A percentile compares a stretch with the other conserved stretches of the same genome.
These are phyloP conservation scores for Biston stratarius DNA, from an alignment of 2,888 invertebrate genomes.

Conservation along the genomic window DNA sequence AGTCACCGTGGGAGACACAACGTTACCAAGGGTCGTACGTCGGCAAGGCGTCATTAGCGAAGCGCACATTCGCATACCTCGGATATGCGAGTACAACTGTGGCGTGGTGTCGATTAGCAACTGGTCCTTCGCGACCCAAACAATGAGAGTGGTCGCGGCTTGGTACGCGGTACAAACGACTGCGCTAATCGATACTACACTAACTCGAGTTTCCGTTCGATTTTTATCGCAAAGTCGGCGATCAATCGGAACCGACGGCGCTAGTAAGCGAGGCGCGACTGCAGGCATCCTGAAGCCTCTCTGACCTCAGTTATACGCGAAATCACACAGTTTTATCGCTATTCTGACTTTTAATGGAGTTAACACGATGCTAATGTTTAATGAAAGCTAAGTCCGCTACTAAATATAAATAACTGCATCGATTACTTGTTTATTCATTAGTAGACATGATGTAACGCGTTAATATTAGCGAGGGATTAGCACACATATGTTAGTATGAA, in stretches of 20 bases:
- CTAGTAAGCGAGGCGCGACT: constrained; percentile 57
- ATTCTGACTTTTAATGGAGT: constrained; percentile 49
- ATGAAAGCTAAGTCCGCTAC: constrained; percentile 55
- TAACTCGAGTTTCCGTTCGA: constrained; percentile 61
- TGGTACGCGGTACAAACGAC: constrained; percentile 75
- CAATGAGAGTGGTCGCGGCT: constrained; percentile 83
- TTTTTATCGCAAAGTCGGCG: constrained; percentile 59
- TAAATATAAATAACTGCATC: constrained; percentile 41
- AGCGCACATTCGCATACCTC: constrained; percentile 70
- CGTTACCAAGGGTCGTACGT: constrained; percentile 44
- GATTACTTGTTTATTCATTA: constrained; percentile 51
- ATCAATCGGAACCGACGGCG: constrained; percentile 50
- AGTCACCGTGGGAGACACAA: constrained; percentile 47
- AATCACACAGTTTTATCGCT: constrained; percentile 35
- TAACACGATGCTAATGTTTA: constrained; percentile 50
- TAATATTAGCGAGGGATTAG: constrained; percentile 45
- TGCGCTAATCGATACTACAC: constrained; percentile 72
- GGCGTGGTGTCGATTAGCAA: constrained; percentile 74
- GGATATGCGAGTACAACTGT: constrained; percentile 71
- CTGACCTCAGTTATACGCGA: constrained; percentile 23
- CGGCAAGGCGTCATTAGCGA: constrained; percentile 57
- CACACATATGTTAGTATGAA: constrained; percentile 44
- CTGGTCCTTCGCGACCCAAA: constrained; percentile 76
- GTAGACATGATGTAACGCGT: constrained; percentile 52
- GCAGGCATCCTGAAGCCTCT: constrained; percentile 47